Base-by-base conservation (phyloP, 2,888 invertebrate genomes). In the Heliconius ismenius region DNA sequence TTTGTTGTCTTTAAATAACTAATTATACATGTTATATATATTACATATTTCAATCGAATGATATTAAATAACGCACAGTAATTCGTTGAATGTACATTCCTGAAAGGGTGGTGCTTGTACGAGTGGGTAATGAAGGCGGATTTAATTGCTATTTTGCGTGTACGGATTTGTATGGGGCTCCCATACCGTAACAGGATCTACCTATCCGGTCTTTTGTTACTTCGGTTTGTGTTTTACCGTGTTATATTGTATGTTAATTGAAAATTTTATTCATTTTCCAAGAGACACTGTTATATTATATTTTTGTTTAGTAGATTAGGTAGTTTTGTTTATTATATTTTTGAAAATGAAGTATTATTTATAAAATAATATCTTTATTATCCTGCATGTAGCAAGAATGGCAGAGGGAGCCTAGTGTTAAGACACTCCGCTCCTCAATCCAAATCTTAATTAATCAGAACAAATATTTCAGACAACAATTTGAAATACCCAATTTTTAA, bases 131-230 rank as follows among this genome's bases (percentile, higher is more conserved):
- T 91, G 91, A 89, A 89, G 88, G 88, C 87, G 86, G 87, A 87
- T 91, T 89, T 92, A 92, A 92, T 92, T 92, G 92, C 88, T 89
- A 90, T 91, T 91, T 91, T 91, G 89, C 87, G 83, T 84, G 84
- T 83, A 85, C 80, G 82, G 69, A 43, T 73, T 75, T 76, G 77
- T 64, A 65, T 60, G 81, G 81, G 79, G 81, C 80, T 81, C 82
- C 83, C 81, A 82, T 83, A 81, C 79, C 73, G 81, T 79, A 82
- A 76, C 80, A 79, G 83, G 82, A 75, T 79, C 76, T 68, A 79
- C 75, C 77, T 80, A 80, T 81, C 81, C 81, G 79, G 68, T 28
- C 78, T 75, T 79, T 79, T 77, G 77, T 76, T 78, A 60, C 7
- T 26, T 11, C 4, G 58, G 24, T 74, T 67, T 70, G 62, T 64